These are phyloP conservation scores for Lymantria monacha DNA, from an alignment of 2,888 invertebrate genomes.

Conservation along the genomic window DNA sequence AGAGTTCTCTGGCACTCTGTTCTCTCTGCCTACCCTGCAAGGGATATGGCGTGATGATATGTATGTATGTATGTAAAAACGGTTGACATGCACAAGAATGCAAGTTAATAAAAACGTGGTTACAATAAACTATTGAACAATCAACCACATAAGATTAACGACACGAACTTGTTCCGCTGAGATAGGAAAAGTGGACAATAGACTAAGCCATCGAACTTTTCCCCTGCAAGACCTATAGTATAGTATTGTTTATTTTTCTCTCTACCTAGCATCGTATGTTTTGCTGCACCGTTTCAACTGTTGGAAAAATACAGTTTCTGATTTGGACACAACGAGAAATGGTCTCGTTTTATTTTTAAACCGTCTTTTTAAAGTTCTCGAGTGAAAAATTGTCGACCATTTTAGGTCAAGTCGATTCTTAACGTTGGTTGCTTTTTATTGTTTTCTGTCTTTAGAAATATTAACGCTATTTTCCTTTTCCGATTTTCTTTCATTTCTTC, in stretches of 20 bases:
- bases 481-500: too few species aligned
- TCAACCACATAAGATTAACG: constrained; percentile 17
- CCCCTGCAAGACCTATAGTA: constrained; percentile 7
- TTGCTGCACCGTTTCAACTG: constrained; percentile 11
- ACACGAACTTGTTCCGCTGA: constrained; percentile 9
- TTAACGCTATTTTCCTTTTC: constrained; percentile 9
- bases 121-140: constrained; percentile 1
- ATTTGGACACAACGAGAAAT: constrained; percentile 31
- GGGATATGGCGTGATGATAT: too few species aligned
- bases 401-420: constrained; percentile 31
- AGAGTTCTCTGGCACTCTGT: too few species aligned
- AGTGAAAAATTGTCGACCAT: constrained; percentile 30
- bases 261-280: constrained; percentile 20
- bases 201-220: constrained; percentile 27
- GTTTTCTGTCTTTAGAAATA: constrained; percentile 21
- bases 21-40: too few species aligned
- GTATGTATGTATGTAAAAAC: too few species aligned
- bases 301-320: constrained; percentile 21
- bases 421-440: constrained; percentile 17
- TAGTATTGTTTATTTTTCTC: constrained; percentile 11
- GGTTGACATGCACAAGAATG: too few species aligned
- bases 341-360: constrained; percentile 22
- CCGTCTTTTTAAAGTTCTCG: constrained; percentile 23
- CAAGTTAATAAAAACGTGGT: not conserved
- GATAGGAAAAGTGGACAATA: constrained; percentile 11